These are phyloP conservation scores for Mnemiopsis leidyi DNA, from an alignment of 37 sponge, comb jelly and placozoan genomes.

Conservation along the genomic window DNA sequence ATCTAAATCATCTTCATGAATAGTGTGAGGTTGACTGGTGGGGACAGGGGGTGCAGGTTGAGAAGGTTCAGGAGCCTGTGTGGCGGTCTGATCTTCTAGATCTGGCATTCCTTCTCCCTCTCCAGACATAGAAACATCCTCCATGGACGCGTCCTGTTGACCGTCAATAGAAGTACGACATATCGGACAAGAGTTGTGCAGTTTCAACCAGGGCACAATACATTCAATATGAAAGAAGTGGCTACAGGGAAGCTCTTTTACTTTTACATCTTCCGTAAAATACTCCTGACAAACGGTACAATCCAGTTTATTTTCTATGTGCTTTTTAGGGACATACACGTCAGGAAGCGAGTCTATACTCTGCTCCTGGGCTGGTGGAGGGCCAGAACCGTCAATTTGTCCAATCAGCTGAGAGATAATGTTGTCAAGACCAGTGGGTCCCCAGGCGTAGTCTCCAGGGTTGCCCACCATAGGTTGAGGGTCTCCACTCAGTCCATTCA, in stretches of 20 bases:
- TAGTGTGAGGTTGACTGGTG: background rate
- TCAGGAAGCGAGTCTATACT: slow-evolving; percentile 73
- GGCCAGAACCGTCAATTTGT: slow-evolving; percentile 79
- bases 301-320: slow-evolving; percentile 61
- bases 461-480: slow-evolving; percentile 62
- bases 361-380: slow-evolving; percentile 83
- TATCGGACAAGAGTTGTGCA: slow-evolving; percentile 67
- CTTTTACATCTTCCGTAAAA: slow-evolving; percentile 71
- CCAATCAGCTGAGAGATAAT: slow-evolving; percentile 78
- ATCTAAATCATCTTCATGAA: slow-evolving; percentile 61
- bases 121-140: slow-evolving; percentile 16
- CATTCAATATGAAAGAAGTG: slow-evolving; percentile 85
- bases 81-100: background rate
- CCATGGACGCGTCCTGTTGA: background rate
- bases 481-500: slow-evolving; percentile 1
- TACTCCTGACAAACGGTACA: slow-evolving; percentile 90
- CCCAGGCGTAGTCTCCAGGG: slow-evolving; percentile 88
- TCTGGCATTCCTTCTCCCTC: background rate
- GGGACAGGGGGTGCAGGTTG: background rate
- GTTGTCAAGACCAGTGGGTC: slow-evolving; percentile 80
- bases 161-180: slow-evolving; percentile 40
- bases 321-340: slow-evolving; percentile 41
- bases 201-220: slow-evolving; percentile 87
- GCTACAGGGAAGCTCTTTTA: slow-evolving; percentile 77
- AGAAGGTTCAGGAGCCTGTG: too few relatives aligned